phyloP scores from a whole-genome alignment of 2,797 vertebrate genomes.

The Rhabdophis nuchalis region DNA sequence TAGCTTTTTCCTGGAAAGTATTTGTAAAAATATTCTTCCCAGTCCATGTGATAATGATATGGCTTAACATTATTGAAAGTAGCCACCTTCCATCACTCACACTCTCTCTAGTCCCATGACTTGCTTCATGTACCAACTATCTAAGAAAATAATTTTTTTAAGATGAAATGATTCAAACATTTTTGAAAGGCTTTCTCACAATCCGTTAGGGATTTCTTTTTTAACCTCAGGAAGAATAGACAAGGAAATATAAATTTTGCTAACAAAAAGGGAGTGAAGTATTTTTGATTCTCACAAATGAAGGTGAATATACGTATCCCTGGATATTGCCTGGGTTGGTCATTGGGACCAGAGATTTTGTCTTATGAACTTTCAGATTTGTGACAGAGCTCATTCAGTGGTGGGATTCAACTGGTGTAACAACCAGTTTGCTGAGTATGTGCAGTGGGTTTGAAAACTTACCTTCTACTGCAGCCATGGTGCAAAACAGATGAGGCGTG shows the following conservation, averaged over 20 bases:
- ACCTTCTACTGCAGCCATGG: too few species aligned
- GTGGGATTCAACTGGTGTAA: too few species aligned
- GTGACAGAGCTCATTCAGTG: neutral
- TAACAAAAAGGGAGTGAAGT: neutral
- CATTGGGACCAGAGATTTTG: neutral
- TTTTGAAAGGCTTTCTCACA: neutral
- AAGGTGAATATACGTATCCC: neutral
- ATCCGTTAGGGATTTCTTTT: neutral
- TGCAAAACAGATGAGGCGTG: too few species aligned
- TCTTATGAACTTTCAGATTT: neutral
- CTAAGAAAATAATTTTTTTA: neutral
- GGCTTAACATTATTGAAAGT: neutral
- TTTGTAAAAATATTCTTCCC: neutral
- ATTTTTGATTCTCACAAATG: neutral
- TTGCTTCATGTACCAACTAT: neutral
- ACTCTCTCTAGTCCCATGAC: neutral
- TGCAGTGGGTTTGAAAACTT: too few species aligned
- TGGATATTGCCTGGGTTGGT: neutral
- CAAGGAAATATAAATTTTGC: neutral
- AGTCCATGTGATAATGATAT: neutral
- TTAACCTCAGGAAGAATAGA: neutral
- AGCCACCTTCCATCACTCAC: neutral
- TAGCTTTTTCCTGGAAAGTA: neutral
- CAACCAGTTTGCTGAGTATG: too few species aligned
- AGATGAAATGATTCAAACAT: neutral